Conservation (phyloP, 2,797 vertebrate species). For the Argya squamiceps region DNA sequence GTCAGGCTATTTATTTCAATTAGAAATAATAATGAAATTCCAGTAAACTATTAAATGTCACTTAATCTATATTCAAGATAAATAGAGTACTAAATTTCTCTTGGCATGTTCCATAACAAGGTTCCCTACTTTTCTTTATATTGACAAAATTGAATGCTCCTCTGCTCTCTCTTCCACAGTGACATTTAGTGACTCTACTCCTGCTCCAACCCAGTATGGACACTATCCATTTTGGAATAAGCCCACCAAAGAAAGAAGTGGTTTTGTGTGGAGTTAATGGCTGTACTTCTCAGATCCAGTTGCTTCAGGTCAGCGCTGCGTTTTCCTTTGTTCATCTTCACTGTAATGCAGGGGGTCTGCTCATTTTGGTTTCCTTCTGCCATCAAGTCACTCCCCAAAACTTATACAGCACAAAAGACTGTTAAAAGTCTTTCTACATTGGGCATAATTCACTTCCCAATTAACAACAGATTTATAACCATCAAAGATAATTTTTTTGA, state of each 20-base stretch:
- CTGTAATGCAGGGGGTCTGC: rapidly evolving
- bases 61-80: constrained; percentile 67
- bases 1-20: constrained; percentile 71
- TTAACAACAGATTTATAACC: background rate
- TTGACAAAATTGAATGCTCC: constrained; percentile 10
- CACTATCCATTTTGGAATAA: background rate
- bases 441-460: background rate
- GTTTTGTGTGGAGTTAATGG: background rate
- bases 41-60: constrained; percentile 75
- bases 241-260: background rate
- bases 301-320: background rate
- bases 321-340: background rate
- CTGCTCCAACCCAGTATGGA: background rate
- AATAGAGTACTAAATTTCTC: constrained; percentile 57
- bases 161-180: background rate
- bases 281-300: background rate
- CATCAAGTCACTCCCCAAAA: background rate
- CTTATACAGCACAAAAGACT: background rate
- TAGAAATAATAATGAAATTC: constrained; percentile 74
- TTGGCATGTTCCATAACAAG: constrained; percentile 33
- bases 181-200: background rate
- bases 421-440: background rate
- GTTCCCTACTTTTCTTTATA: constrained; percentile 36
- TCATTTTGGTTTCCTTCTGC: background rate
- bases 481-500: background rate